These are phyloP conservation scores for Candoia aspera DNA, from an alignment of 2,113 vertebrate genomes.

Conservation along the genomic window DNA sequence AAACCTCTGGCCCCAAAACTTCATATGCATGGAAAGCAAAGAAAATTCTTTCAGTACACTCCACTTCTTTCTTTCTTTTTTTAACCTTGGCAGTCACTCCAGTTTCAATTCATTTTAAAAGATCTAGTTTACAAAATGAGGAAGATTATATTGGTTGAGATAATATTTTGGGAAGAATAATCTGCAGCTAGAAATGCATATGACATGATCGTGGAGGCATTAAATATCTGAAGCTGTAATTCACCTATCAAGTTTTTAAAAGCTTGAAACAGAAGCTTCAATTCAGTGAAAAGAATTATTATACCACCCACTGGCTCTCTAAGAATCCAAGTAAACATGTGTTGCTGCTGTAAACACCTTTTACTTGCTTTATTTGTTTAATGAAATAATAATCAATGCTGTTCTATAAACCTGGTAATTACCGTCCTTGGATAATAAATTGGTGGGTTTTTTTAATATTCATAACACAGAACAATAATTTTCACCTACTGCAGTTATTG, in stretches of 20 bases:
- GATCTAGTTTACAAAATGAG: not conserved
- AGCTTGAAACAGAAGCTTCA: not conserved
- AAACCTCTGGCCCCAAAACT: not conserved
- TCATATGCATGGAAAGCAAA: not conserved
- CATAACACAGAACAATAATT: not conserved
- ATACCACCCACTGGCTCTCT: not conserved
- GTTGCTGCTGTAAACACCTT: not conserved
- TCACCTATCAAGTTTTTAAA: not conserved
- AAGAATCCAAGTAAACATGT: not conserved
- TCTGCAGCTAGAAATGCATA: not conserved
- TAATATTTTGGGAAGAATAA: not conserved
- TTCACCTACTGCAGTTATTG: not conserved
- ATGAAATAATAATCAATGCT: not conserved
- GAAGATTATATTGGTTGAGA: not conserved
- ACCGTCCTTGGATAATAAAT: conserved; percentile 34
- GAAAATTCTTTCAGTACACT: not conserved
- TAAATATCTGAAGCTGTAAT: not conserved
- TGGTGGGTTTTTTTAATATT: conserved; percentile 5
- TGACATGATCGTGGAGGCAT: rapidly evolving
- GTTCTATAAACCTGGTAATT: conserved; percentile 16
- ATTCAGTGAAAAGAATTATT: not conserved
- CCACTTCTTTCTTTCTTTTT: not conserved
- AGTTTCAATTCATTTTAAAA: not conserved
- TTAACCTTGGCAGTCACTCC: not conserved
- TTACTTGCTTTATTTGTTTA: not conserved